Base-by-base conservation (phyloP, 2,888 invertebrate genomes). In the Anoplius nigerrimus region DNA sequence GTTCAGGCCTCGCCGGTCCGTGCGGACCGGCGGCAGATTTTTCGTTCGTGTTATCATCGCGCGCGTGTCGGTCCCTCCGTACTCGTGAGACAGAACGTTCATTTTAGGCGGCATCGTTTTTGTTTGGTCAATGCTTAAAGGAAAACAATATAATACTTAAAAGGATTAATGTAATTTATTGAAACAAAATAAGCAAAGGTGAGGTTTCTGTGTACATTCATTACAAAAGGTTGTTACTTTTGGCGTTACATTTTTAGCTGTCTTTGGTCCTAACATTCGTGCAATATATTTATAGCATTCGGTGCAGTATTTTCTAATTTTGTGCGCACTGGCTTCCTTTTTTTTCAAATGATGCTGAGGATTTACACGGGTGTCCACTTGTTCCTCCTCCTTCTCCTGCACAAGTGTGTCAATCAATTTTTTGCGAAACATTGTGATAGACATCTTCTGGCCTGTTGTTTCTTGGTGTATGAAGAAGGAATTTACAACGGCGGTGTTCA, bases 311-410 rank as follows among this genome's bases (percentile, higher is more conserved):
- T 34, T 66, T 51, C 55, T 21, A 60, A 45, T 46, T 56, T 66
- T 66, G 53, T 66, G 66, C 42, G 62, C 66, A 61, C 52, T 66
- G 56, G 61, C 66, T 66, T 66, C 55, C 22, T 66, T 66, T 56
- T 56, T 60, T 42, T 42, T 20, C 45, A 56, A 63, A 42, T 51
- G 48, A 60, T 60, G 52, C 52, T 18, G 60, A 52, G 24, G 60
- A 42, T 60, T 60, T 60, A 27, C 43, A 27, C 56, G 42, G 34
- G 20, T 52, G 63, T 63, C 52, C 42, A 45, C 43, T 65, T 65
- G 48, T 59, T 52, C 53, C 16, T 53, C 59, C 43, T 52, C 42
- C 24, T 48, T 52, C 53, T 43, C 22, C 54, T 56, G 65, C 20
- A 24, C 24, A 53, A 58, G 59, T 53, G 53, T 24, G 45, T 59